phyloP scores from a whole-genome alignment of 2,113 vertebrate species.

The Albula goreensis region DNA sequence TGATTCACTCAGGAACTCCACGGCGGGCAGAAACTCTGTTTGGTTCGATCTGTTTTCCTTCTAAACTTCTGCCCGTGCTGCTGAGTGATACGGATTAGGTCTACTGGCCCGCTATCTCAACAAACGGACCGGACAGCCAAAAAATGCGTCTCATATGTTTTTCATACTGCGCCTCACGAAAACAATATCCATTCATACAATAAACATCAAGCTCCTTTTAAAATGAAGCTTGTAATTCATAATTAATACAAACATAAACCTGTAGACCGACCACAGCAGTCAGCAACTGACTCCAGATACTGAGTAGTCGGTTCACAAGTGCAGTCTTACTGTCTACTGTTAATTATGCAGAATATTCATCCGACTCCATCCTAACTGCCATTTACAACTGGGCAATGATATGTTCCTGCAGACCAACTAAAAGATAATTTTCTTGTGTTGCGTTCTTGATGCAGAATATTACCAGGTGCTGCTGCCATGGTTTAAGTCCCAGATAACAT shows the following conservation, averaged over 20 bases:
- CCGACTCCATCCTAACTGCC: neutral
- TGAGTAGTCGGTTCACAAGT: neutral
- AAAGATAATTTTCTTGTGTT: no score
- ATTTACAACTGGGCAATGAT: no score
- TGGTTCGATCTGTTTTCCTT: constrained; percentile 4
- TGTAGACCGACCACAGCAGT: neutral
- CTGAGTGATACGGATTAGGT: neutral
- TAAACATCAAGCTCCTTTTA: neutral
- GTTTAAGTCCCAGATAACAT: no score
- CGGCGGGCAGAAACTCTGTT: neutral
- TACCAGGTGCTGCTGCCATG: no score
- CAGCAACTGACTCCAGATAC: neutral
- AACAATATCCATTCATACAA: neutral
- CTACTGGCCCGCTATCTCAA: neutral
- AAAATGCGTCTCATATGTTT: neutral
- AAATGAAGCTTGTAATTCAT: neutral
- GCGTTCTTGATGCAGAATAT: no score
- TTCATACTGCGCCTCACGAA: neutral
- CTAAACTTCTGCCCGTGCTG: neutral
- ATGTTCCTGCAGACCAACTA: no score
- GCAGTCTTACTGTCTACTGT: neutral
- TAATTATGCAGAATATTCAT: neutral
- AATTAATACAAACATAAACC: neutral
- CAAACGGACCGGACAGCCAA: neutral
- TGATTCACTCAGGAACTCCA: constrained; percentile 27